These are phyloP conservation scores for Melanotaenia parkinsoni DNA, from an alignment of 2,797 vertebrate genomes.

Conservation along the genomic window DNA sequence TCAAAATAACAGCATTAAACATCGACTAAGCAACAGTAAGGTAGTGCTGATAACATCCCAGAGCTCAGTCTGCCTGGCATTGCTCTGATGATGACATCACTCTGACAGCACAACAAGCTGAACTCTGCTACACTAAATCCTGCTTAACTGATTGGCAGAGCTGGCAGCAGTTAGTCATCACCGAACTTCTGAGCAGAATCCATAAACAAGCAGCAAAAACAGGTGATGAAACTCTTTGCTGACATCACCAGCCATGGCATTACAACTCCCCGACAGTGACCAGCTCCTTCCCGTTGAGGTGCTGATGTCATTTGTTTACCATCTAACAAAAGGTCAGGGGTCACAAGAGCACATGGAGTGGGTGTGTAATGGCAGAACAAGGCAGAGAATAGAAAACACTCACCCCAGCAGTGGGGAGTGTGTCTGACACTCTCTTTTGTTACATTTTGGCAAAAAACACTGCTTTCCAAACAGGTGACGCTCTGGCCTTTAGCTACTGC, in stretches of 20 bases:
- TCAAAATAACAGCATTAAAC: slow-evolving; percentile 26
- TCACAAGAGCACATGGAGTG: slow-evolving; percentile 47
- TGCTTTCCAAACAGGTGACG: slow-evolving; percentile 52
- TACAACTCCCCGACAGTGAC: slow-evolving; percentile 64
- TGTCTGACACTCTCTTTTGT: slow-evolving; percentile 25
- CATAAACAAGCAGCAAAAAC: slow-evolving; percentile 52
- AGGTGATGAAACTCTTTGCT: slow-evolving; percentile 54
- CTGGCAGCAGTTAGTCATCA: slow-evolving; percentile 65
- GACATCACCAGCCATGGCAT: slow-evolving; percentile 64
- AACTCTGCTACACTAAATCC: slow-evolving; percentile 34
- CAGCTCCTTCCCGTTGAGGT: slow-evolving; percentile 46
- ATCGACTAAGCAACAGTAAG: slow-evolving; percentile 21
- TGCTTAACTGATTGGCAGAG: slow-evolving; percentile 39
- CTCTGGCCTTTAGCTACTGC: slow-evolving; percentile 34
- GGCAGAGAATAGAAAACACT: slow-evolving; percentile 5
- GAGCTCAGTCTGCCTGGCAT: slow-evolving; percentile 15
- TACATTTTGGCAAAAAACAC: slow-evolving; percentile 30
- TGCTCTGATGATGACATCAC: slow-evolving; percentile 37
- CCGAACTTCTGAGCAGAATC: slow-evolving; percentile 59
- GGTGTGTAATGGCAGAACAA: slow-evolving; percentile 52
- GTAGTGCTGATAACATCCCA: slow-evolving; percentile 25
- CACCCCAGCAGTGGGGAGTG: slow-evolving; percentile 2
- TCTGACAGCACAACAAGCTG: slow-evolving; percentile 36
- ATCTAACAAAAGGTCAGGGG: slow-evolving; percentile 55
- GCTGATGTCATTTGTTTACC: slow-evolving; percentile 77